Evolutionary conservation across 2,888 invertebrate genomes (phyloP).

Genomic region (Uropetala carovei): DNA sequence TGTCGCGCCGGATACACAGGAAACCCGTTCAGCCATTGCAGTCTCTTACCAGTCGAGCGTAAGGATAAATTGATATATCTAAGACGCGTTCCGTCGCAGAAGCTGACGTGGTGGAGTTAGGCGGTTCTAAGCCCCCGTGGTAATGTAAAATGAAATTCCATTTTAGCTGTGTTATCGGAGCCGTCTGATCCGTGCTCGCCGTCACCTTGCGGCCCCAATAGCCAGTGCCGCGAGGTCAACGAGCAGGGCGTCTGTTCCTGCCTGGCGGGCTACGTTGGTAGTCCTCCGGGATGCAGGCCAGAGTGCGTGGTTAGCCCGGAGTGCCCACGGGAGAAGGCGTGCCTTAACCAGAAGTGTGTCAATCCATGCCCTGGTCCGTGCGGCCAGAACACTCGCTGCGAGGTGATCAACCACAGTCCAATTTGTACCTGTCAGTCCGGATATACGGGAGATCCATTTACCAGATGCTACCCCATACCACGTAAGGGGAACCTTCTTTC

Average conservation of each 20-base stretch:
- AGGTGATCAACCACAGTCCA: slow-evolving; percentile 77
- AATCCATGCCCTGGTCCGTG: slow-evolving; percentile 77
- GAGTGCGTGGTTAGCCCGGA: slow-evolving; percentile 70
- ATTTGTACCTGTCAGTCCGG: slow-evolving; percentile 77
- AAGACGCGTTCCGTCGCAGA: background rate
- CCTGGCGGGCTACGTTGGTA: slow-evolving; percentile 80
- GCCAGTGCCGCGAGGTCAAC: slow-evolving; percentile 75
- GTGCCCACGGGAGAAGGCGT: slow-evolving; percentile 70
- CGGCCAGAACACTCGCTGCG: slow-evolving; percentile 89
- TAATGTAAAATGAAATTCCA: slow-evolving; percentile 26
- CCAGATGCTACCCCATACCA: slow-evolving; percentile 68
- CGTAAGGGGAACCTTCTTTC: slow-evolving; percentile 66
- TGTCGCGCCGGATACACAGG: slow-evolving; percentile 84
- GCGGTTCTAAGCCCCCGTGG: background rate
- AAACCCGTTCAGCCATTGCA: slow-evolving; percentile 85
- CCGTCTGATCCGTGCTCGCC: slow-evolving; percentile 65
- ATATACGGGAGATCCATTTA: slow-evolving; percentile 73
- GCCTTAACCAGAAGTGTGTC: slow-evolving; percentile 62
- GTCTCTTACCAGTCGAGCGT: slow-evolving; percentile 72
- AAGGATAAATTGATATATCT: slow-evolving; percentile 52
- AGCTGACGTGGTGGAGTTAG: background rate
- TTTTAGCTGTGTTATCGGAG: slow-evolving; percentile 62
- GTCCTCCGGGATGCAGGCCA: slow-evolving; percentile 77
- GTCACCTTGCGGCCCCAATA: slow-evolving; percentile 71
- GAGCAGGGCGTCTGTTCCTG: slow-evolving; percentile 82